phyloP scores from a whole-genome alignment of 2,888 invertebrate genomes.

The Polymixis lichenea region DNA sequence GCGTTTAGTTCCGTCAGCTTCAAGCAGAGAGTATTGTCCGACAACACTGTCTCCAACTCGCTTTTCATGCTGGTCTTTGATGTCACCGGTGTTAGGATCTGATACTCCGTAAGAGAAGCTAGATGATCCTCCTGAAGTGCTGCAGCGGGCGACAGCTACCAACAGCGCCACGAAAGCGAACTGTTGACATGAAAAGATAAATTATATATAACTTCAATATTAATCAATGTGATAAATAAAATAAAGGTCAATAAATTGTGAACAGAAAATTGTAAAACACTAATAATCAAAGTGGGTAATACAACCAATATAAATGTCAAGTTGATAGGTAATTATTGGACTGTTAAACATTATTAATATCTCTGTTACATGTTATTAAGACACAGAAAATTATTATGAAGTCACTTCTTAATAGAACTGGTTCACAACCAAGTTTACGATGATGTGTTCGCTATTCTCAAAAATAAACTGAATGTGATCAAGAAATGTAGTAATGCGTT shows the following conservation, averaged over 20 bases:
- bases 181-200: conserved; percentile 71
- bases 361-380: neutral
- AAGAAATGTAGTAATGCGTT: neutral
- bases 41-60: conserved; percentile 91
- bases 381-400: neutral
- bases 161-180: conserved; percentile 75
- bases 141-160: conserved; percentile 74
- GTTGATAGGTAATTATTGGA: conserved; percentile 4
- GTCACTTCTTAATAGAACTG: neutral
- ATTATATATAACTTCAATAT: neutral
- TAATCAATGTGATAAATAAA: neutral
- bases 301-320: conserved; percentile 1
- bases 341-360: conserved; percentile 14
- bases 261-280: neutral
- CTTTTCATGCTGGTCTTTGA: conserved; percentile 89
- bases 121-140: conserved; percentile 73
- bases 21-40: conserved; percentile 83
- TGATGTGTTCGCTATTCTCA: neutral
- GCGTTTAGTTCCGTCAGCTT: conserved; percentile 90
- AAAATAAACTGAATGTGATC: neutral
- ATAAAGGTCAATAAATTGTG: neutral
- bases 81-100: conserved; percentile 81
- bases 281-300: neutral
- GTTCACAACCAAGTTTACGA: neutral
- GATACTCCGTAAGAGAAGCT: conserved; percentile 83